A percentile compares a stretch with the other conserved stretches of the same genome.
Conservation (phyloP, 2,113 vertebrate species). For the Xerus inauris region DNA sequence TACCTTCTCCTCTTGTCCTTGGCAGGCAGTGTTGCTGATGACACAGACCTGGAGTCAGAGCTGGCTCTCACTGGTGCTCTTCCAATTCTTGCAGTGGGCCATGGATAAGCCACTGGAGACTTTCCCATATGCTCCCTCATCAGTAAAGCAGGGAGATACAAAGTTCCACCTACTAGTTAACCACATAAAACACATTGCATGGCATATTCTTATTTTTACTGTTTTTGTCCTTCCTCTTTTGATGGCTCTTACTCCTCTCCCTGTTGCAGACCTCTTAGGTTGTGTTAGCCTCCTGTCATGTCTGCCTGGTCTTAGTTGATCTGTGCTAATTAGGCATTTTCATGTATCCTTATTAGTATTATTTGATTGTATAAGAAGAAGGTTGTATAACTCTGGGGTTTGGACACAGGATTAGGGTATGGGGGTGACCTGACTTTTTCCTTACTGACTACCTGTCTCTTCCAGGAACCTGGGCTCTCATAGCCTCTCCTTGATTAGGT, state of each 20-base stretch:
- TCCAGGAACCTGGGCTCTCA: neutral
- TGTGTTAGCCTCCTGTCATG: neutral
- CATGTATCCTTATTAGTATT: neutral
- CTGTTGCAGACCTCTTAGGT: neutral
- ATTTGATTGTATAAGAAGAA: neutral
- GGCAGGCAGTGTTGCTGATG: neutral
- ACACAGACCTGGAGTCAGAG: neutral
- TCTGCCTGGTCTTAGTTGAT: neutral
- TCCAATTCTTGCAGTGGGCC: neutral
- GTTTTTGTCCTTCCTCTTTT: neutral
- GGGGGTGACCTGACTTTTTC: neutral
- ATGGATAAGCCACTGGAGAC: too few species aligned
- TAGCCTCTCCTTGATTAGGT: neutral
- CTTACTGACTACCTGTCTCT: neutral
- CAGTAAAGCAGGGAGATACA: neutral
- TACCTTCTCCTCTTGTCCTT: neutral
- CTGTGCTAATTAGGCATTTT: neutral
- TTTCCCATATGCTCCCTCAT: neutral
- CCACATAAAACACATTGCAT: neutral
- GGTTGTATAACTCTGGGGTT: neutral
- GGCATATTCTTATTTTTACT: neutral
- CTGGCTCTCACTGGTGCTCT: rapidly evolving
- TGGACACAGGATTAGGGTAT: neutral
- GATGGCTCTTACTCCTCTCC: neutral
- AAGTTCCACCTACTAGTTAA: neutral